A percentile compares a stretch with the other conserved stretches of the same genome.
These are phyloP conservation scores for Champsocephalus gunnari DNA, from an alignment of 2,797 vertebrate genomes.

Conservation along the genomic window DNA sequence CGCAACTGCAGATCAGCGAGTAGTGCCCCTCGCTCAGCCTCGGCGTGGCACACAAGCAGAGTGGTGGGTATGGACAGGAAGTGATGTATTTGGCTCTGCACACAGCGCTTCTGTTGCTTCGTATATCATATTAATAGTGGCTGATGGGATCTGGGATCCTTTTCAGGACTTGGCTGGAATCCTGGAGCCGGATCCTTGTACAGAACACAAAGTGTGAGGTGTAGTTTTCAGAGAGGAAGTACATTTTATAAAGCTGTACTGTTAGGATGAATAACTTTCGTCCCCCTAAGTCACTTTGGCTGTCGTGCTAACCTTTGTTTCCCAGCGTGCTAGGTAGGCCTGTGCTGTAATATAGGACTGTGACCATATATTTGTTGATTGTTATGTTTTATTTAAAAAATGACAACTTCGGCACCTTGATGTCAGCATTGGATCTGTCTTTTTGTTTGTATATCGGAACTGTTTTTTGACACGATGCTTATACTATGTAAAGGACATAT, in stretches of 20 bases:
- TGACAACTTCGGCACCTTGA: constrained; percentile 74
- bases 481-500: constrained; percentile 82
- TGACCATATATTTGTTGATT: constrained; percentile 73
- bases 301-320: constrained; percentile 85
- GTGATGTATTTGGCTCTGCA: constrained; percentile 46
- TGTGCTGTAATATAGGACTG: constrained; percentile 85
- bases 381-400: constrained; percentile 76
- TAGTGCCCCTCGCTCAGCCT: constrained; percentile 40
- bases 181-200: constrained; percentile 64
- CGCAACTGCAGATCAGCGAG: constrained; percentile 78
- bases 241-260: constrained; percentile 78
- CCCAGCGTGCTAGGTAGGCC: constrained; percentile 85
- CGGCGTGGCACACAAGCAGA: constrained; percentile 29
- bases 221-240: constrained; percentile 72
- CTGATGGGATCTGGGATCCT: constrained; percentile 51
- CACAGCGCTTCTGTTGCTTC: constrained; percentile 40
- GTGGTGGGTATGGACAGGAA: constrained; percentile 20
- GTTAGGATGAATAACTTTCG: constrained; percentile 77
- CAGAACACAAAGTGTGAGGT: constrained; percentile 66
- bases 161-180: constrained; percentile 58
- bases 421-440: constrained; percentile 71
- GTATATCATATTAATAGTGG: constrained; percentile 35
- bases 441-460: constrained; percentile 78
- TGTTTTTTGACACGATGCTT: constrained; percentile 76
- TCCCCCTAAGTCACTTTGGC: constrained; percentile 79